Conservation (phyloP, 2,113 vertebrate genomes). For the Hirundichthys speculiger region DNA sequence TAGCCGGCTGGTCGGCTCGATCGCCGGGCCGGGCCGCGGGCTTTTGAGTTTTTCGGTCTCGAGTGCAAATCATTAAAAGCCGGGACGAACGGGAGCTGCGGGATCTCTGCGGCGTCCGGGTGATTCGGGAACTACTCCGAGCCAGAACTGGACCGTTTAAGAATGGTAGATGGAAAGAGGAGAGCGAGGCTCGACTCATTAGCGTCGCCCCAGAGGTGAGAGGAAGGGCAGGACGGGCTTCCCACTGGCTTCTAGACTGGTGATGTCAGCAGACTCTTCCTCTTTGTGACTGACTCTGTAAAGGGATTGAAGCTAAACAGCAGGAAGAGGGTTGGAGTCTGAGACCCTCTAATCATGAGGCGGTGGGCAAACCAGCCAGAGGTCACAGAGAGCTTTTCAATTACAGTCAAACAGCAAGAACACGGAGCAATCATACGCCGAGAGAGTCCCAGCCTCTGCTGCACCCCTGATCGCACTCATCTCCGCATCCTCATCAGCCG, state of each 20-base stretch:
- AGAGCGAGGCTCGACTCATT: constrained; percentile 61
- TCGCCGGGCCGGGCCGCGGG: constrained; percentile 45
- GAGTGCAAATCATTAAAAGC: constrained; percentile 66
- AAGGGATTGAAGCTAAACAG: constrained; percentile 55
- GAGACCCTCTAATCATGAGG: constrained; percentile 70
- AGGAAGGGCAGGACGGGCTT: constrained; percentile 50
- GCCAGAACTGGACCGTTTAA: constrained; percentile 51
- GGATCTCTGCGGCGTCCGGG: constrained; percentile 52
- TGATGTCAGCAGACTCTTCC: constrained; percentile 73
- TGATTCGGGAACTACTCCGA: constrained; percentile 46
- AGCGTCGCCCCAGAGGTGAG: constrained; percentile 66
- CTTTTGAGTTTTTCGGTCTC: constrained; percentile 55
- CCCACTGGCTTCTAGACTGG: constrained; percentile 62
- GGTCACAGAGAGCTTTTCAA: constrained; percentile 52
- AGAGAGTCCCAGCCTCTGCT: too few species aligned
- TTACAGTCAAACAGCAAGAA: constrained; percentile 44
- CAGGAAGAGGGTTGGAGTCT: constrained; percentile 51
- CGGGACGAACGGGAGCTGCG: constrained; percentile 51
- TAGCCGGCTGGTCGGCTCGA: constrained; percentile 43
- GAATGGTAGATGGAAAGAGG: constrained; percentile 48
- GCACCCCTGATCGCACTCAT: too few species aligned
- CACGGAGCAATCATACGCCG: too few species aligned
- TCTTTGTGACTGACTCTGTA: constrained; percentile 44
- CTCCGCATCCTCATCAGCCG: too few species aligned
- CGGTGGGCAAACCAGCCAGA: constrained; percentile 53